These are phyloP conservation scores for Drosophila monieri DNA, from an alignment of 2,888 invertebrate species.

Conservation along the genomic window DNA sequence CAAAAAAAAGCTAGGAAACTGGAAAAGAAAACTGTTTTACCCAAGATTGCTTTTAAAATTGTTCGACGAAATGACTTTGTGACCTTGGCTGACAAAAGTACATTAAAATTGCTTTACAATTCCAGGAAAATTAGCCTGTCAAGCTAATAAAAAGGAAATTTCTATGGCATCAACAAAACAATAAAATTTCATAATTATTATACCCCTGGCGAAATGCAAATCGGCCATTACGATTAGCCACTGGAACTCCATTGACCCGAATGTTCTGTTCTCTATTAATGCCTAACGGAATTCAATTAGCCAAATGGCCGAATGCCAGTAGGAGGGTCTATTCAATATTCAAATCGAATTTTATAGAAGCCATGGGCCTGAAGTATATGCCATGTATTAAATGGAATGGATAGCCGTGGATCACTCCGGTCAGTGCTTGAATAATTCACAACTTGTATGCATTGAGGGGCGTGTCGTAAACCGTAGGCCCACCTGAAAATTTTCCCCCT, in stretches of 20 bases:
- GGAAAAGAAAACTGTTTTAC: conserved; percentile 29
- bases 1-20: conserved; percentile 5
- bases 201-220: conserved; percentile 8
- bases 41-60: conserved; percentile 57
- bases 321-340: conserved; percentile 9
- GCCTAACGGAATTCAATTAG: conserved; percentile 67
- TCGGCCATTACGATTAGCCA: conserved; percentile 7
- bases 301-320: conserved; percentile 55
- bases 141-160: background rate
- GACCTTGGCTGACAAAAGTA: background rate
- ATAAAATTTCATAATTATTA: background rate
- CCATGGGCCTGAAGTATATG: conserved; percentile 1
- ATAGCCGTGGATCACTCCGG: background rate
- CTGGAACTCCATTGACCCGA: conserved; percentile 14
- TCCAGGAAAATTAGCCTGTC: background rate
- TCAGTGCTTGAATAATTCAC: conserved; percentile 28
- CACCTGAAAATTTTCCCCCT: background rate
- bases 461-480: conserved; percentile 7
- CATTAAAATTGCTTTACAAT: conserved; percentile 3
- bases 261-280: conserved; percentile 12
- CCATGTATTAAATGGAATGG: conserved; percentile 10
- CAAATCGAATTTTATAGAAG: conserved; percentile 16
- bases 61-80: conserved; percentile 38
- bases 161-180: conserved; percentile 3
- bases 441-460: conserved; percentile 19